Conservation (phyloP, 2,797 vertebrate species). For the Paramormyrops hopkinsi region DNA sequence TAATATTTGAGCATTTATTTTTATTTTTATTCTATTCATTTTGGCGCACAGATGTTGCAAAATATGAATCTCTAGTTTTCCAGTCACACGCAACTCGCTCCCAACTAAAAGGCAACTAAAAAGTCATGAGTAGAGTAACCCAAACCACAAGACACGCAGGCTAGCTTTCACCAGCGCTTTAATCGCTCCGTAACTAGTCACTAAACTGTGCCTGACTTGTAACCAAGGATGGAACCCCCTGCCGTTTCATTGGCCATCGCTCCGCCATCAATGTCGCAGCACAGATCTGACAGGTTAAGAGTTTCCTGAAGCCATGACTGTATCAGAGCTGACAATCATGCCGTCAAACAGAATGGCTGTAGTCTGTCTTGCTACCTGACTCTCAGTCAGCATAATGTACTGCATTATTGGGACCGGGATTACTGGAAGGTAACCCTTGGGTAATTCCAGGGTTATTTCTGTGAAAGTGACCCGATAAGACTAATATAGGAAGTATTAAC, state of each 20-base stretch:
- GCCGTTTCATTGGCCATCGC: background rate
- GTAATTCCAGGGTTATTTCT: background rate
- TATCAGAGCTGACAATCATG: background rate
- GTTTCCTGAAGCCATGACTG: background rate
- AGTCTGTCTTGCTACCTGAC: background rate
- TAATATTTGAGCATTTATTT: background rate
- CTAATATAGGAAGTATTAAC: background rate
- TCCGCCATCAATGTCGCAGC: background rate
- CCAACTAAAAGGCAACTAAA: background rate
- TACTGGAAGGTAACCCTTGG: background rate
- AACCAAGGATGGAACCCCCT: background rate
- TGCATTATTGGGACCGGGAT: background rate
- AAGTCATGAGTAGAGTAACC: background rate
- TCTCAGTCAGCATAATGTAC: background rate
- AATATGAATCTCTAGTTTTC: background rate
- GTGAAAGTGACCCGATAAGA: background rate
- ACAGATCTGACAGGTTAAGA: background rate
- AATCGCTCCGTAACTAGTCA: background rate
- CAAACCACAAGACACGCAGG: background rate
- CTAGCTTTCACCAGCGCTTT: background rate
- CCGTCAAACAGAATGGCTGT: background rate
- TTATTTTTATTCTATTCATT: background rate
- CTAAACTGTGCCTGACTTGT: background rate
- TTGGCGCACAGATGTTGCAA: background rate
- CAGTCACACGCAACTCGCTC: background rate